Conservation (phyloP, 53 echinoderm and acorn worm species). For the Astropecten irregularis region DNA sequence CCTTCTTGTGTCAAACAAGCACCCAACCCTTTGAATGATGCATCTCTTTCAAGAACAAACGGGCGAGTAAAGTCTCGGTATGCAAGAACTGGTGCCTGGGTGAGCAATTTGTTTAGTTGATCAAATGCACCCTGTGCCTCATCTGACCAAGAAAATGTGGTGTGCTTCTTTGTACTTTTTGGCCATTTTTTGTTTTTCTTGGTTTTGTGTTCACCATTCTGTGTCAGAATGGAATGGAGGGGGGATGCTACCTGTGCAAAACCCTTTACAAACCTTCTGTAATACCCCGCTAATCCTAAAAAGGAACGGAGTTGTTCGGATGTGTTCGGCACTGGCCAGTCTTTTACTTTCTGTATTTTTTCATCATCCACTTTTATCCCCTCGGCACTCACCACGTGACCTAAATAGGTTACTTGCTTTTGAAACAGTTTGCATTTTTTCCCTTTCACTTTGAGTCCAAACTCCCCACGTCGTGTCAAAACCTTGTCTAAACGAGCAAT, state of each 20-base stretch:
- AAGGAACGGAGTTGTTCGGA: background rate
- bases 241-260: constrained; percentile 5
- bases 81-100: too few relatives aligned
- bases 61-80: too few relatives aligned
- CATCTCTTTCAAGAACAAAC: too few relatives aligned
- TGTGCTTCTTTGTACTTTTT: too few relatives aligned
- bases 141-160: too few relatives aligned
- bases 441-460: background rate
- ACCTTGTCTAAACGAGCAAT: too few relatives aligned
- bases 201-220: too few relatives aligned
- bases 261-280: constrained; percentile 7
- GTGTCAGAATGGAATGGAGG: background rate
- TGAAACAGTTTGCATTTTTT: constrained; percentile 10
- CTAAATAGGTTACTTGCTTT: background rate
- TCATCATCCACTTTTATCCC: constrained; percentile 1
- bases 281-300: constrained; percentile 16
- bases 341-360: background rate
- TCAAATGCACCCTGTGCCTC: too few relatives aligned
- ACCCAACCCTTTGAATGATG: too few relatives aligned
- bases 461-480: too few relatives aligned
- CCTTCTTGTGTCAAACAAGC: too few relatives aligned
- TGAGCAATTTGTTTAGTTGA: too few relatives aligned
- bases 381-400: background rate
- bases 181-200: constrained; percentile 54
- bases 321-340: background rate